Evolutionary conservation across 2,888 invertebrate genomes (phyloP), one percentile per base, ranked within the genome.

Genomic region (Geophilus truncorum): DNA sequence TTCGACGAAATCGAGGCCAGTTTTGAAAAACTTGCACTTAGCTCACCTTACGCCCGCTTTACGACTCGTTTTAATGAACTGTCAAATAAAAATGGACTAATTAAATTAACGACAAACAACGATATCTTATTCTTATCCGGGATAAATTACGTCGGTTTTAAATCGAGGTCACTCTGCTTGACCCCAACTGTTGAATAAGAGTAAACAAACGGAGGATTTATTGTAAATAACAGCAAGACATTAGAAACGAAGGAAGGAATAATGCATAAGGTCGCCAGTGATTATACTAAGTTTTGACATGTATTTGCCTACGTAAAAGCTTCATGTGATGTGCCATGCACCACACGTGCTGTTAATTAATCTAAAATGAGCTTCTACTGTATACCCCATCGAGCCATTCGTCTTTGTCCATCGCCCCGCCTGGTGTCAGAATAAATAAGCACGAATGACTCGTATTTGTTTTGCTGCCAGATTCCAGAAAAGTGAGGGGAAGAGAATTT

Each of bases 391-490:
- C 23, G 15, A 28, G 25, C 23, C 23, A 62, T 62, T 25, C 15
- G 10, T 62, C 62, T 62, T 62, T 62, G 62, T 62, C 62, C 62
- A 62, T 62, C 62, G 62, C 62, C 62, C 62, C 62, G 62, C 62
- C 62, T 62, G 25, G 62, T 62, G 62, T 62, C 62, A 62, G 62
- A 62, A 62, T 62, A 62, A 62, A 62, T 62, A 62, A 62, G 62
- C 62, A 62, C 28, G 25, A 23, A 62, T 62, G 62, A 62, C 25
- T 62, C 15, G 62, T 62, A 62, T 62, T 62, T 62, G 62, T 62
- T 62, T 62, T 62, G 62, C 25, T 12, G 62, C 62, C 9, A 28
- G 15, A 62, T 62, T 62, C 62, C 62, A 25, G 62, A 62, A 28
- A 62, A 62, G 62, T n/a, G n/a, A 62, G 62, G 62, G 62, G 62